Conservation (phyloP, 2,888 invertebrate species). For the Hirudinaria manillensis region DNA sequence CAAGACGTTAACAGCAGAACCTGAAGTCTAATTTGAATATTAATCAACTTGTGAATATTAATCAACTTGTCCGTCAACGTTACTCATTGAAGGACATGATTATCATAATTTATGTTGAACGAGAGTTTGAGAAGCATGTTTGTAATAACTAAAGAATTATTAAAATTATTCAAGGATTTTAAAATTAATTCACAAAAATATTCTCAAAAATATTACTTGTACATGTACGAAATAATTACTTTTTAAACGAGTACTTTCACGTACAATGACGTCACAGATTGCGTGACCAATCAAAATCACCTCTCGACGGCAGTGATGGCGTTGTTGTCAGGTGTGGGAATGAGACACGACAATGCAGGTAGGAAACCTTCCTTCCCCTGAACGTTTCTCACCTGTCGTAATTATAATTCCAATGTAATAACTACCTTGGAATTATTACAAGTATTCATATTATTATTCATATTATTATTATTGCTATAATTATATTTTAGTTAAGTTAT, state of each 20-base stretch:
- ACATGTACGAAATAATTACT: too few species aligned
- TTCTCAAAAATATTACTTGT: too few species aligned
- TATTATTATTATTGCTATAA: background rate
- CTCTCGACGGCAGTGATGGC: constrained; percentile 40
- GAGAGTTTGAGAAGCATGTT: too few species aligned
- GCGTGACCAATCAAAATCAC: constrained; percentile 19
- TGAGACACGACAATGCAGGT: constrained; percentile 41
- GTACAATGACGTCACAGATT: too few species aligned
- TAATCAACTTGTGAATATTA: background rate
- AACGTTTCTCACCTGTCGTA: constrained; percentile 37
- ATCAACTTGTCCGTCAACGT: background rate
- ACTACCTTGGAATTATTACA: background rate
- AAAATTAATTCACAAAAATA: too few species aligned
- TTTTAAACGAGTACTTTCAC: background rate
- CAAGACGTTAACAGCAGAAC: constrained; percentile 41
- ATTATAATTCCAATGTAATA: background rate
- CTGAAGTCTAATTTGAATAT: constrained; percentile 35
- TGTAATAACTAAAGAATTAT: too few species aligned
- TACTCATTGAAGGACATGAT: too few species aligned
- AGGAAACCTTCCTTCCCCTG: constrained; percentile 41
- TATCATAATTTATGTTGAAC: too few species aligned
- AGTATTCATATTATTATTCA: constrained; percentile 12
- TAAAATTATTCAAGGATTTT: too few species aligned
- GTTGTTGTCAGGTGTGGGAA: constrained; percentile 41
- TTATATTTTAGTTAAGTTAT: background rate